Evolutionary conservation across 2,797 vertebrate genomes (phyloP).

Genomic region (Gadopsis bispinosus): DNA sequence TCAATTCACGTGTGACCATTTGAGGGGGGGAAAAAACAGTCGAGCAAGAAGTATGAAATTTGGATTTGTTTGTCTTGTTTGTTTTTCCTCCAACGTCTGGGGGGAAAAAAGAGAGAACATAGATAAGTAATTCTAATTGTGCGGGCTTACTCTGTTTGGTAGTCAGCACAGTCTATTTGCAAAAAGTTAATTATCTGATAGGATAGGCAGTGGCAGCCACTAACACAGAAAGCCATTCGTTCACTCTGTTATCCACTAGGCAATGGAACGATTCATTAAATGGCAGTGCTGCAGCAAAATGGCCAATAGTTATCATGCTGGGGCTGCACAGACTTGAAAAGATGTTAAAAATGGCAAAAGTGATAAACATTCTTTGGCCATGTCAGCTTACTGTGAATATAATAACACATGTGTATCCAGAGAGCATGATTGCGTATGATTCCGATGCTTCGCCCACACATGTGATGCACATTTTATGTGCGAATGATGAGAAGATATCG

Average conservation of each 20-base stretch:
- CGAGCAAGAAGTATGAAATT: constrained; percentile 74
- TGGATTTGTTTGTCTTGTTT: constrained; percentile 78
- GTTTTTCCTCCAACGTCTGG: constrained; percentile 68
- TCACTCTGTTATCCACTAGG: constrained; percentile 87
- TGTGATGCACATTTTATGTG: constrained; percentile 37
- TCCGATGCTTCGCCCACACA: constrained; percentile 28
- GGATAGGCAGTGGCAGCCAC: constrained; percentile 84
- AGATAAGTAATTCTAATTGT: constrained; percentile 85
- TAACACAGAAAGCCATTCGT: constrained; percentile 84
- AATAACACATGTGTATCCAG: constrained; percentile 37
- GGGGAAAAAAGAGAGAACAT: constrained; percentile 60
- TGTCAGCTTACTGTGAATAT: constrained; percentile 60
- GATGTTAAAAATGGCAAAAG: constrained; percentile 71
- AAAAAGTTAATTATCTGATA: constrained; percentile 92
- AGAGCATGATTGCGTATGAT: constrained; percentile 22
- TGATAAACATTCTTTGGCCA: constrained; percentile 72
- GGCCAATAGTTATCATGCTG: constrained; percentile 80
- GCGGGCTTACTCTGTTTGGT: constrained; percentile 76
- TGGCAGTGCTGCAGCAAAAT: constrained; percentile 80
- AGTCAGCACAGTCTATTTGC: constrained; percentile 85
- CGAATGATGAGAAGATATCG: constrained; percentile 55
- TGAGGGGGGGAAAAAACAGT: constrained; percentile 42
- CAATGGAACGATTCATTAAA: constrained; percentile 85
- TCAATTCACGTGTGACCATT: constrained; percentile 56
- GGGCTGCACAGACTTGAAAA: constrained; percentile 73